These are phyloP conservation scores for Plagodis dolabraria DNA, from an alignment of 2,888 invertebrate species.

Conservation along the genomic window DNA sequence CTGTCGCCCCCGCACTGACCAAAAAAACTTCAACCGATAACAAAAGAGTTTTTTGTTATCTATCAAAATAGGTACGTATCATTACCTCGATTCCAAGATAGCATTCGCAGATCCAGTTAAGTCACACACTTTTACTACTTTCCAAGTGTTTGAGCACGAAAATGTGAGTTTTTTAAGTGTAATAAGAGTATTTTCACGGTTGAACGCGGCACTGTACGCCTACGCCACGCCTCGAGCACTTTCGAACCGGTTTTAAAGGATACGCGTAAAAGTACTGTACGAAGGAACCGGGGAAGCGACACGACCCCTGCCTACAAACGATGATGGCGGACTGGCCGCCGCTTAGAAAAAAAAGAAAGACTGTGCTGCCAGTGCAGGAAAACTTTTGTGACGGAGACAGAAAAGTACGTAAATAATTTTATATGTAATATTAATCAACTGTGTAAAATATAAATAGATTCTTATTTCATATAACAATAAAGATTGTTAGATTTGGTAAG, in stretches of 20 bases:
- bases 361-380: constrained; percentile 54
- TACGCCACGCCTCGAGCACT: constrained; percentile 79
- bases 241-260: constrained; percentile 76
- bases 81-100: constrained; percentile 44
- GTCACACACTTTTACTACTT: constrained; percentile 39
- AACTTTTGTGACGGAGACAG: background rate
- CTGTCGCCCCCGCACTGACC: constrained; percentile 33
- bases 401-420: background rate
- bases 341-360: constrained; percentile 51
- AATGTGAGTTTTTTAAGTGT: constrained; percentile 28
- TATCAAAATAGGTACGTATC: constrained; percentile 35
- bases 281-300: constrained; percentile 39
- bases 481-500: too few relatives aligned
- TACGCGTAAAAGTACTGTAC: constrained; percentile 71
- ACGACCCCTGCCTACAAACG: constrained; percentile 50
- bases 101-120: constrained; percentile 31
- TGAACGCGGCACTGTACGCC: constrained; percentile 70
- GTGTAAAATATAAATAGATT: background rate
- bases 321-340: constrained; percentile 56
- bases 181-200: constrained; percentile 66
- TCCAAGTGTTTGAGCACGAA: constrained; percentile 44
- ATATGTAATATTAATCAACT: background rate
- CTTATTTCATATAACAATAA: background rate
- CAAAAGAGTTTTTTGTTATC: constrained; percentile 45
- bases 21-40: constrained; percentile 35